Evolutionary conservation across 2,113 vertebrate genomes (phyloP).

Genomic region (Butastur rufipennis): DNA sequence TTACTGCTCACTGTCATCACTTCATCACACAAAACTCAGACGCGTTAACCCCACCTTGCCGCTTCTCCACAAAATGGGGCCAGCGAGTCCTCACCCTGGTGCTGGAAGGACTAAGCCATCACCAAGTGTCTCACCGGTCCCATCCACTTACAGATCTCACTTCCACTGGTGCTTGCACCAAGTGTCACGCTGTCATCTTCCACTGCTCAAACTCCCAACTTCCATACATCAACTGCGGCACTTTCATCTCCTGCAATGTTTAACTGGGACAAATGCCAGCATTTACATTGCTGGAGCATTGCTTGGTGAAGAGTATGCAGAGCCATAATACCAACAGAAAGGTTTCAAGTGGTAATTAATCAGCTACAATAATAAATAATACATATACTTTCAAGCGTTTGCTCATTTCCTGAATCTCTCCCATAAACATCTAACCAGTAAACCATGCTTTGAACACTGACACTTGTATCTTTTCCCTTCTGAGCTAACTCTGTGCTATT

Average conservation of each 20-base stretch:
- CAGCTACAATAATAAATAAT: constrained; percentile 13
- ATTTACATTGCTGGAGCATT: background rate
- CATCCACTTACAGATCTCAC: background rate
- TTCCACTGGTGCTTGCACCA: background rate
- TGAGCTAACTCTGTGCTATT: background rate
- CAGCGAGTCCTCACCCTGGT: background rate
- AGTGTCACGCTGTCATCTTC: background rate
- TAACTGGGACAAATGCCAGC: background rate
- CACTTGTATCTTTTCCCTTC: background rate
- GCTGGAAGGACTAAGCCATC: background rate
- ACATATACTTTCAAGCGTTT: background rate
- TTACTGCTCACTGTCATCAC: background rate
- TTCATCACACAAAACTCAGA: background rate
- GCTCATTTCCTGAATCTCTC: background rate
- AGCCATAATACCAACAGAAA: background rate
- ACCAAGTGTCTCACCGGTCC: background rate
- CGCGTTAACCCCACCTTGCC: background rate
- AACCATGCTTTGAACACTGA: background rate
- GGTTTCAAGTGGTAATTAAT: background rate
- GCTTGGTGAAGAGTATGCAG: background rate
- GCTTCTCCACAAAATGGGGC: background rate
- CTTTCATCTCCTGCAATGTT: background rate
- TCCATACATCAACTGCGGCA: background rate
- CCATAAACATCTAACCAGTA: background rate
- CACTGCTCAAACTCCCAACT: background rate